Evolutionary conservation across 2,113 vertebrate species (phyloP), one percentile per base, ranked within the genome.

Genomic region (Coturnix japonica): DNA sequence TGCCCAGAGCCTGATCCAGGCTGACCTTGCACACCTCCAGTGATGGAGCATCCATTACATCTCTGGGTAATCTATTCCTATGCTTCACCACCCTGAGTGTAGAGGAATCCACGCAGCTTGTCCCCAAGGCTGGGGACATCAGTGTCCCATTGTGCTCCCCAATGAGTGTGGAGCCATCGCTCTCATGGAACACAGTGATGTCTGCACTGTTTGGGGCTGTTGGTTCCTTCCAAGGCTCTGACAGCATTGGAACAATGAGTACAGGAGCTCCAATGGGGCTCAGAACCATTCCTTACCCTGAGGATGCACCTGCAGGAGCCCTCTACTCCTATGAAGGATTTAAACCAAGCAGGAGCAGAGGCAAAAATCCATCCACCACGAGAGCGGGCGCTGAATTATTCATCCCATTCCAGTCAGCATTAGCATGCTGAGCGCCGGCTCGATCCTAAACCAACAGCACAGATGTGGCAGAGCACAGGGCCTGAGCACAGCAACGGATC

Each of bases 171-270:
- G 53, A 56, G 54, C 17, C 54, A 30, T 20, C 22, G 12, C 47
- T 49, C 47, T 23, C 51, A 28, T 28, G 53, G 53, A 31, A 18
- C 53, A 54, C 51, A 4, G 17, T 19, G 30, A 31, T 19, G 30
- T 6, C 54, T 56, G 54, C 6, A 2, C 54, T 19, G 54, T 9
- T 28, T 57, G 10, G 56, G 20, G 73, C 41, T 3, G 31, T 25
- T 1, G 0, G 31, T n/a, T 46, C 21, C 26, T 30, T 41, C 51
- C 8, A 14, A 63, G 11, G 4, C 64, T 15, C 19, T 4, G 6
- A 17, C 4, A 21, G 18, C 44, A 11, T 44, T 2, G 7, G 70
- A 56, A 14, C 25, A 13, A 25, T 18, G 60, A 61, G 60, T 25
- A 39, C 30, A 31, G 53, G 10, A 56, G 53, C 53, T 31, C 53